These are phyloP conservation scores for Nebria brevicollis DNA, from an alignment of 2,888 invertebrate genomes.

Conservation along the genomic window DNA sequence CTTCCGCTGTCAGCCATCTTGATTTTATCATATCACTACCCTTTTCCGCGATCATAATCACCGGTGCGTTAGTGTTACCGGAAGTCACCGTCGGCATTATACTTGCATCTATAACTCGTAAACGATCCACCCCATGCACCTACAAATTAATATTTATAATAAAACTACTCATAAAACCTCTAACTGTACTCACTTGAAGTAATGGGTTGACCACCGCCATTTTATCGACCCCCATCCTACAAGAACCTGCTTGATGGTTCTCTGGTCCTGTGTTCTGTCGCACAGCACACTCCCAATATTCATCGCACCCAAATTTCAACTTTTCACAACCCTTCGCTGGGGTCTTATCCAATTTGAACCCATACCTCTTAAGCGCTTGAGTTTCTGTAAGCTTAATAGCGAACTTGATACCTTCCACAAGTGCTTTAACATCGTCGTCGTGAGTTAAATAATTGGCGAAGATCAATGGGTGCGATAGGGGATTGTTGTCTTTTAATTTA, in stretches of 20 bases:
- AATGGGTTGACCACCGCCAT: constrained; percentile 68
- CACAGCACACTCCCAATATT: constrained; percentile 71
- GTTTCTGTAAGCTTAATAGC: constrained; percentile 78
- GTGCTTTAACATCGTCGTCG: constrained; percentile 48
- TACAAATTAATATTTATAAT: constrained; percentile 52
- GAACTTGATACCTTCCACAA: constrained; percentile 87
- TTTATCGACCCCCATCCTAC: constrained; percentile 72
- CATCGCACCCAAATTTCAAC: constrained; percentile 74
- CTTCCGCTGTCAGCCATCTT: constrained; percentile 66
- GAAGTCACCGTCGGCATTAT: constrained; percentile 74
- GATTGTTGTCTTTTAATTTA: constrained; percentile 78
- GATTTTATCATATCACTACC: constrained; percentile 74
- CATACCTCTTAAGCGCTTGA: constrained; percentile 71
- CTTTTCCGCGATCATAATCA: constrained; percentile 75
- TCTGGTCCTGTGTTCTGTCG: constrained; percentile 70
- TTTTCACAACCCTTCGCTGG: constrained; percentile 80
- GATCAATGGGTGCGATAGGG: constrained; percentile 83
- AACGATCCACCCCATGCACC: constrained; percentile 72
- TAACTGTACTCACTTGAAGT: constrained; percentile 55
- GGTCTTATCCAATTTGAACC: constrained; percentile 78
- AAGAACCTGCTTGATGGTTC: constrained; percentile 73
- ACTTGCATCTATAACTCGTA: constrained; percentile 77
- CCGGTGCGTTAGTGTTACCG: constrained; percentile 77
- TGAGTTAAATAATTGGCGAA: constrained; percentile 74
- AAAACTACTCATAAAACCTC: neutral